Conservation (phyloP, 1,140 invertebrate genomes). For the Drosophila mayri region DNA sequence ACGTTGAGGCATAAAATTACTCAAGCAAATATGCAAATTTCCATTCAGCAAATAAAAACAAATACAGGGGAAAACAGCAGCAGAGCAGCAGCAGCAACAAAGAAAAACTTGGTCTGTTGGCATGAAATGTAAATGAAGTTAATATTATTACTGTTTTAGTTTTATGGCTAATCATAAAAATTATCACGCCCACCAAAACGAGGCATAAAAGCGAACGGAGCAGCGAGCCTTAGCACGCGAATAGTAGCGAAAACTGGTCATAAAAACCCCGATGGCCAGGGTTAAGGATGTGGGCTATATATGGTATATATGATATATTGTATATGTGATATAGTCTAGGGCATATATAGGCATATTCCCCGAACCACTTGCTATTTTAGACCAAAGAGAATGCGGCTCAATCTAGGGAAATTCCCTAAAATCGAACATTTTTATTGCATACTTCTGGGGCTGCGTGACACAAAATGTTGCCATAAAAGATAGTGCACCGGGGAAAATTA, state of each 20-base stretch:
- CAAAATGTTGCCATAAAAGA: conserved; percentile 10
- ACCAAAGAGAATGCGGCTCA: not conserved
- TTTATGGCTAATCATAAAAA: conserved; percentile 83
- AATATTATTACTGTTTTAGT: conserved; percentile 84
- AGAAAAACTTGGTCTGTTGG: conserved; percentile 24
- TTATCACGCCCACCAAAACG: conserved; percentile 77
- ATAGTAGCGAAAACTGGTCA: conserved; percentile 36
- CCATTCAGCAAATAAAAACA: conserved; percentile 19
- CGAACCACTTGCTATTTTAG: conserved; percentile 1
- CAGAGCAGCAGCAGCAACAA: not conserved
- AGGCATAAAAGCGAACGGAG: conserved; percentile 59
- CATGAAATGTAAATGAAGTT: conserved; percentile 80
- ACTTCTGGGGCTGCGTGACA: conserved; percentile 35
- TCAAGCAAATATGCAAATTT: conserved; percentile 70
- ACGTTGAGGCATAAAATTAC: conserved; percentile 59
- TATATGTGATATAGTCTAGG: not conserved
- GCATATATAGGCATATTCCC: not conserved
- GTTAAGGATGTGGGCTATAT: not conserved
- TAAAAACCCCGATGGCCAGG: conserved; percentile 32
- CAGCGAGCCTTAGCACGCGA: conserved; percentile 28
- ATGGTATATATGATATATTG: not conserved
- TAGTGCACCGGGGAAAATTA: not conserved
- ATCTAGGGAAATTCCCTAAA: conserved; percentile 31
- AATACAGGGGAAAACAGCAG: conserved; percentile 10
- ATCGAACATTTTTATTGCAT: conserved; percentile 48